Base-by-base conservation (phyloP, 2,113 vertebrate genomes). In the Platysteira castanea region DNA sequence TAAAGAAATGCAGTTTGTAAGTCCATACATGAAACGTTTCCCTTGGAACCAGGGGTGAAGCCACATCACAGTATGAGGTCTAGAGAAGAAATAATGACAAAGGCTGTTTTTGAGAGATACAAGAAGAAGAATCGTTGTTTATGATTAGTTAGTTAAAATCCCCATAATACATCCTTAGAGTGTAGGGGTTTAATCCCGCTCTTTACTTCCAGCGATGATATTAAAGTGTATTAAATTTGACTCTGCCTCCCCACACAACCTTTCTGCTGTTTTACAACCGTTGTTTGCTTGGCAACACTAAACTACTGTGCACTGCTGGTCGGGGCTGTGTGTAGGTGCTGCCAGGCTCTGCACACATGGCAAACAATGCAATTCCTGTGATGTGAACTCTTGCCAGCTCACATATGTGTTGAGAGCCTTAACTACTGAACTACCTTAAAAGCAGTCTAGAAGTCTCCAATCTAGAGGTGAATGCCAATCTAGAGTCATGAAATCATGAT, bases 341-440 rank as follows among this genome's bases (percentile, higher is more conserved):
- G 20, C 80, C 42, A 71, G 37, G 70, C 8, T 79, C 49, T 54
- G n/a, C 49, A 82, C 37, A 52, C 2, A 2, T 15, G 33, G 30
- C 21, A 67, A 70, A 46, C 4, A 60, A 2, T 18, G 16, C 1
- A 0, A n/a, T 59, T 19, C 31, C 35, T 15, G 3, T 33, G 33
- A 16, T 47, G 26, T 2, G 16, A 78, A 18, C 28, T 21, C 54
- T 42, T 61, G 33, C 33, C 33, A 54, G 33, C 6, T 84, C 46
- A 49, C 18, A 35, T 13, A 22, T 0, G 1, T 54, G 30, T 17
- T 70, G 26, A 28, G 50, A 90, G 35, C 3, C 15, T 76, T 24
- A 77, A 50, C 19, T 74, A 39, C 26, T 11, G n/a, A 86, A 39
- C 10, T 50, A 23, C 13, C 71, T 81, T 47, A 57, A 84, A 88